Evolutionary conservation across 2,888 invertebrate species (phyloP).

Genomic region (Notodonta ziczac): DNA sequence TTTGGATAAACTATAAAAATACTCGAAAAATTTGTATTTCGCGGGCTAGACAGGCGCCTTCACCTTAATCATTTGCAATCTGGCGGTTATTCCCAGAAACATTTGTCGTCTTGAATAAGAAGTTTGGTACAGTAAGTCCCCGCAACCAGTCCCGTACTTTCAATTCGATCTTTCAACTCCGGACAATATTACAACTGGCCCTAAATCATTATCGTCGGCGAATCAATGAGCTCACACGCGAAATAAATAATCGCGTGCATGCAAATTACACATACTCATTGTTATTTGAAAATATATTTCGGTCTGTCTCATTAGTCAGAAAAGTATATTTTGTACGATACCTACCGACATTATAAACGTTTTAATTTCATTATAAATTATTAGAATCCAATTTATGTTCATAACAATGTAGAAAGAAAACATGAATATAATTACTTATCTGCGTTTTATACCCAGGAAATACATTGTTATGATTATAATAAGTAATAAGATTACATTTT

Average conservation of each 20-base stretch:
- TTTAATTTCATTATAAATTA: constrained; percentile 15
- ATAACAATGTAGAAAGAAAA: background rate
- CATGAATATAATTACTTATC: background rate
- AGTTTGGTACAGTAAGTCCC: no score
- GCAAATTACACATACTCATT: constrained; percentile 38
- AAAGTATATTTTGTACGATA: constrained; percentile 14
- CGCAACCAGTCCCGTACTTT: background rate
- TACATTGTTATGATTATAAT: background rate
- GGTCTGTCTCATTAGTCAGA: constrained; percentile 12
- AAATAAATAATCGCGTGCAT: constrained; percentile 41
- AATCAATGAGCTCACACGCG: constrained; percentile 29
- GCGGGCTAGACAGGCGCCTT: no score
- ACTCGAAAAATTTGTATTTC: no score
- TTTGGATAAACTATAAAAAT: no score
- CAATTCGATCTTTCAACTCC: background rate
- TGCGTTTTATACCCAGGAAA: background rate
- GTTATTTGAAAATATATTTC: constrained; percentile 35
- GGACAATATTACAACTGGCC: constrained; percentile 6
- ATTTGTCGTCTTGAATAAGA: no score
- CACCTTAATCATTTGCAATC: no score
- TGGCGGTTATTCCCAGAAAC: no score
- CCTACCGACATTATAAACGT: constrained; percentile 3
- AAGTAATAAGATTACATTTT: background rate
- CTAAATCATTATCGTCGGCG: constrained; percentile 16
- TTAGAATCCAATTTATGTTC: constrained; percentile 4